phyloP scores from a whole-genome alignment of 1,140 invertebrate species.

The Anastrepha obliqua region DNA sequence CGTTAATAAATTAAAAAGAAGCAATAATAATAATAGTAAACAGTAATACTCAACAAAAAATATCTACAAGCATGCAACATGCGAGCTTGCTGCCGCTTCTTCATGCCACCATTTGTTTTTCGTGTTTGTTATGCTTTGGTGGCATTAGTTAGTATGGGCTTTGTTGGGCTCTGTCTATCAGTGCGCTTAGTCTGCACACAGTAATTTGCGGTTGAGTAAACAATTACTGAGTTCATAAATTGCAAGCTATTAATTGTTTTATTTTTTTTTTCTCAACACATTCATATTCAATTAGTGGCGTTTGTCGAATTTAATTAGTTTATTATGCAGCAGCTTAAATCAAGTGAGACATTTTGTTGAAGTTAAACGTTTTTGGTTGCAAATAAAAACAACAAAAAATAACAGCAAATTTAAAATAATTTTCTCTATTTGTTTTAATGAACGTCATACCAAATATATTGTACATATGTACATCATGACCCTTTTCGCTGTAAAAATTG shows the following conservation, averaged over 20 bases:
- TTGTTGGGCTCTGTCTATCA: not conserved
- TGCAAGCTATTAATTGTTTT: slow-evolving; percentile 43
- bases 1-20: slow-evolving; percentile 35
- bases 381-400: not conserved
- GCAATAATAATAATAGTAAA: slow-evolving; percentile 46
- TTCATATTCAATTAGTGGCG: slow-evolving; percentile 43
- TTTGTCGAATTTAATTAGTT: slow-evolving; percentile 47
- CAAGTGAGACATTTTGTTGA: not conserved
- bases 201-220: slow-evolving; percentile 45
- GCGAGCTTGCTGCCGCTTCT: not conserved
- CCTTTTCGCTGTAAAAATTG: no score
- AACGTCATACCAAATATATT: no score
- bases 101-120: not conserved
- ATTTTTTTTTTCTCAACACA: slow-evolving; percentile 19
- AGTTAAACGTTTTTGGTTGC: not conserved
- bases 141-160: not conserved
- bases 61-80: slow-evolving; percentile 19
- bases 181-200: slow-evolving; percentile 13
- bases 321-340: slow-evolving; percentile 34
- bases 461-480: no score
- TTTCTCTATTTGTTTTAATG: no score
- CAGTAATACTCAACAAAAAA: slow-evolving; percentile 2
- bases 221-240: slow-evolving; percentile 51
- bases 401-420: no score
- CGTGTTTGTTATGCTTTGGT: slow-evolving; percentile 4